Base-by-base conservation (phyloP, 2,888 invertebrate genomes). In the Allolobophora icterica region DNA sequence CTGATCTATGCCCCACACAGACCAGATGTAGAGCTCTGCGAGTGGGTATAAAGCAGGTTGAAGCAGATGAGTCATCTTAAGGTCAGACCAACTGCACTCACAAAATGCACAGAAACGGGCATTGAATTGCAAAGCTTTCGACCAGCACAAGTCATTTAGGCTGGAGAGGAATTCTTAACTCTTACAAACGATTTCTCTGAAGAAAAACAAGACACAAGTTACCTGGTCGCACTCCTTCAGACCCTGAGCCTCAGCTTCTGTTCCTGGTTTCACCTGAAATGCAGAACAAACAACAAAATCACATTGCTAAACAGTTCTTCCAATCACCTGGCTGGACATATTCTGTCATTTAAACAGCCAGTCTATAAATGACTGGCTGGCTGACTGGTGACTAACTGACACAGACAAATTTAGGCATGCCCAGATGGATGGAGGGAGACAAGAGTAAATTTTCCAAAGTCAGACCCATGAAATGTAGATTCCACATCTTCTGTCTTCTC, bases 171-270 rank as follows among this genome's bases (percentile, higher is more conserved):
- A 52, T 52, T 24, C 11, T 24, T 71, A 71, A 71, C 71, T 5
- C 6, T 71, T 71, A 17, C 1, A 52, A 71, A 71, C 71, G 8
- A n/a, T 71, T 71, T 71, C 71, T 30, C 30, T 11, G n/a, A n/a
- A 52, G 21, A 52, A 1, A 30, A n/a, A 4, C 1, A 8, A 71
- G 71, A 6, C 8, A n/a, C 8, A 52, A 3, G 89, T 52, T 38
- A 94, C 94, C 94, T 95, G 94, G 91, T 95, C 95, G 33, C 94
- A 95, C 92, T 94, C 94, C 84, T 93, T 93, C 24, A 95, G 91
- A n/a, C 95, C 95, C 19, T 94, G 93, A 45, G 93, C 93, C 58
- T 94, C 94, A 17, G 95, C 94, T 91, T 94, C 95, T 93, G 94
- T 94, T 89, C 94, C 92, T 21, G 94, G 93, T 93, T 94, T 94